A percentile compares a stretch with the other conserved stretches of the same genome.
Conservation (phyloP, 2,888 invertebrate genomes). For the Drosophila meridiana region DNA sequence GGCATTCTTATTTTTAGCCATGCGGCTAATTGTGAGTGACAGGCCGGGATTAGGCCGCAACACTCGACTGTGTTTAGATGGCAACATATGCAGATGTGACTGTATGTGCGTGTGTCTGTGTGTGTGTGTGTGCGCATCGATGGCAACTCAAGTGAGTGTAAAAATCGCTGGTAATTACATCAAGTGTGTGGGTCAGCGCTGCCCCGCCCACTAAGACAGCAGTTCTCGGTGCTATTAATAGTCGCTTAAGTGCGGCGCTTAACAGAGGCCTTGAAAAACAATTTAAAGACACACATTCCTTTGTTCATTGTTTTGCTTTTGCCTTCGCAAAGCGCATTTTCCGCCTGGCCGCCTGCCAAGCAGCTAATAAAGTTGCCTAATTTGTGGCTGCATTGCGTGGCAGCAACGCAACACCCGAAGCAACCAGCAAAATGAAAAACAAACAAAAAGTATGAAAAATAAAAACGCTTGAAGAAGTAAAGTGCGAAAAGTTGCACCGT, state of each 20-base stretch:
- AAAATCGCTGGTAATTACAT: slow-evolving; percentile 60
- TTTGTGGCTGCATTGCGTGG: slow-evolving; percentile 57
- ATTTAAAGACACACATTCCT: slow-evolving; percentile 14
- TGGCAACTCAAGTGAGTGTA: slow-evolving; percentile 70
- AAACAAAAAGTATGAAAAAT: slow-evolving; percentile 23
- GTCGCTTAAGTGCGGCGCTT: slow-evolving; percentile 19
- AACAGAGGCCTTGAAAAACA: slow-evolving; percentile 16
- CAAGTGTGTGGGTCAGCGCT: slow-evolving; percentile 24
- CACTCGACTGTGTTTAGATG: slow-evolving; percentile 22
- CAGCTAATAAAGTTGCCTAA: slow-evolving; percentile 69
- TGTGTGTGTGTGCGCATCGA: slow-evolving; percentile 43
- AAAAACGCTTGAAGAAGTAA: slow-evolving; percentile 15
- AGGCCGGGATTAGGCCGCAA: slow-evolving; percentile 45
- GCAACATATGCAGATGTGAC: slow-evolving; percentile 28
- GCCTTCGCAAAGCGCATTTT: slow-evolving; percentile 37
- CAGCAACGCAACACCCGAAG: slow-evolving; percentile 3
- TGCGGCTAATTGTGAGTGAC: slow-evolving; percentile 77
- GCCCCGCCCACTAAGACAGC: neutral
- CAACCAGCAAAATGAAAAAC: slow-evolving; percentile 12
- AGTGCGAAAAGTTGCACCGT: slow-evolving; percentile 49
- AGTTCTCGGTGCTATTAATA: slow-evolving; percentile 50
- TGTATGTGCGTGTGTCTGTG: slow-evolving; percentile 2
- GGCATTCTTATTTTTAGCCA: slow-evolving; percentile 70
- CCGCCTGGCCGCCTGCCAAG: slow-evolving; percentile 62
- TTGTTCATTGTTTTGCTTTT: slow-evolving; percentile 4